Evolutionary conservation across 2,113 vertebrate species (phyloP), one percentile per base, ranked within the genome.

Genomic region (Hippocampus zosterae): DNA sequence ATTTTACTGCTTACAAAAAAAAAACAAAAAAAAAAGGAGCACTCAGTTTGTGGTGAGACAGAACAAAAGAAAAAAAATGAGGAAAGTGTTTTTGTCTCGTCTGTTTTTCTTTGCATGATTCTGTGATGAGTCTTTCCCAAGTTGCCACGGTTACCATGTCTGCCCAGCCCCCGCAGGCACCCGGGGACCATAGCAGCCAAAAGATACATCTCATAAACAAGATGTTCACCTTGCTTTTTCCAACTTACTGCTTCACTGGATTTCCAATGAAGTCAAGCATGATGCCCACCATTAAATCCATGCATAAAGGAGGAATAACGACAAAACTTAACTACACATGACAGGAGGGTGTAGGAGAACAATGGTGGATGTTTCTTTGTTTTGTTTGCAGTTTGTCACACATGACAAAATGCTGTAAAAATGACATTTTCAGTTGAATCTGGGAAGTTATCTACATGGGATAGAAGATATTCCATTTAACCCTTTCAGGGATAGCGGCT

Each of bases 131-230:
- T 53, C 5, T 4, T 76, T 82, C 64, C 50, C 65, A 73, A 8
- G 57, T 33, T 63, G 16, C 21, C 12, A 15, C 15, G 67, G 68
- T 74, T 57, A 44, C 48, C 60, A 61, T 15, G 37, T 46, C 53
- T 65, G 57, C 46, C 33, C 11, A 37, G 37, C 55, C 55, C 57
- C 8, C 15, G 18, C 5, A 2, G 59, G 72, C 42, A 56, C 52
- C 60, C 15, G 10, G 23, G 18, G 65, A 48, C 64, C 57, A 65
- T 1, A 0, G 23, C 42, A 65, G 70, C 70, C 65, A 74, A 68
- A 67, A 79, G 53, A 64, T 79, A 69, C 48, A 76, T 69, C 64
- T 55, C 7, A 3, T 81, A 70, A 81, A 79, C 71, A 84, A 78
- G 70, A 21, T 29, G n/a, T 75, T 64, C 37, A 19, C 48, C 27